Base-by-base conservation (phyloP, 1,140 invertebrate genomes). In the Acromyrmex heyeri region DNA sequence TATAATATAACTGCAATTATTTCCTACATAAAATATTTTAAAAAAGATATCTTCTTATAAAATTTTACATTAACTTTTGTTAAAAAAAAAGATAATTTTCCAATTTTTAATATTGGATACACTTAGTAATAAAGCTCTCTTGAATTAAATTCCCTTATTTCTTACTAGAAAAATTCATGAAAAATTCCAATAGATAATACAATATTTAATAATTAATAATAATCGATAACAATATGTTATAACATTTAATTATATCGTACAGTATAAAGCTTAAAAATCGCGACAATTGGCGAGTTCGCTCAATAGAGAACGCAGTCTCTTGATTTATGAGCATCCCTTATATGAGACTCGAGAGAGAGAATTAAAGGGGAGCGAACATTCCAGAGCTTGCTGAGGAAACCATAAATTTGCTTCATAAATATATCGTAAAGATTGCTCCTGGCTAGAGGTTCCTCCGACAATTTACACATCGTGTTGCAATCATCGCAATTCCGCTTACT, bases 401-500 rank as follows among this genome's bases (percentile, higher is more conserved):
- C 64, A 30, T 83, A 87, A 87, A 87, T 75, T 73, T 53, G 7
- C 24, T 67, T 85, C 61, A 87, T 85, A 83, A 87, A 87, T 87
- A 83, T 67, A 82, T 55, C 30, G 21, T 6, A 48, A 77, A 55
- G 38, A 87, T 75, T 59, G 24, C 12, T 10, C 38, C 64, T 6
- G 30, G 14, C 14, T 57, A 57, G 55, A 86, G 27, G 10, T 73
- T 83, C 50, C 16, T 78, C 12, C n/a, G 34, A 55, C 70, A 55
- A 67, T 88, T 86, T 88, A 88, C 77, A 86, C 85, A 88, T 86
- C 72, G 55, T 69, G 72, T 82, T 86, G 76, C 38, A 62, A 21
- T 85, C 61, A 24, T 79, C 44, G 7, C n/a, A 38, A 30, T 21
- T 70, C 14, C 53, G 16, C n/a, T 69, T 18, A 24, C 4, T 55